Conservation (phyloP, 1,140 invertebrate species). For the Sitodiplosis mosellana region DNA sequence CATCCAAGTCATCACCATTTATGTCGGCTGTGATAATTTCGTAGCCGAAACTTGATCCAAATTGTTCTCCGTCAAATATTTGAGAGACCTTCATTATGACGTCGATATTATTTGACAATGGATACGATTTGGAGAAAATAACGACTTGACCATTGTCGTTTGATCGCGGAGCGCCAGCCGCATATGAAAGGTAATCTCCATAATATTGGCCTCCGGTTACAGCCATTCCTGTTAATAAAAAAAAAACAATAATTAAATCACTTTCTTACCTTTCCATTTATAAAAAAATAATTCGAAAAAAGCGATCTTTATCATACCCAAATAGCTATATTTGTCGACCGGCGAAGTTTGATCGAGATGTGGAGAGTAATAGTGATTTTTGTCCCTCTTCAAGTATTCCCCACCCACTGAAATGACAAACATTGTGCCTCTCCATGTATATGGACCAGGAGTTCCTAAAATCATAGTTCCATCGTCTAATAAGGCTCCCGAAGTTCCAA, state of each 20-base stretch:
- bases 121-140: constrained; percentile 36
- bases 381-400: constrained; percentile 55
- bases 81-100: constrained; percentile 35
- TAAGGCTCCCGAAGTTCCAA: constrained; percentile 67
- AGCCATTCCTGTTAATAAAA: constrained; percentile 52
- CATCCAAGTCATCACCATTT: constrained; percentile 59
- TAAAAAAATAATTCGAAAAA: not conserved
- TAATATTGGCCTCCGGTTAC: constrained; percentile 68
- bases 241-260: constrained; percentile 1
- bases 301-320: constrained; percentile 34
- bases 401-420: constrained; percentile 60
- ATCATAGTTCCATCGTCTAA: constrained; percentile 62
- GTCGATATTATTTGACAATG: constrained; percentile 25
- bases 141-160: constrained; percentile 73
- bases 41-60: constrained; percentile 79
- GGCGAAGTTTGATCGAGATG: constrained; percentile 42
- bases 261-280: not conserved
- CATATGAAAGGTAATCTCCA: constrained; percentile 43
- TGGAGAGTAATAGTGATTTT: constrained; percentile 57
- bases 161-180: constrained; percentile 69
- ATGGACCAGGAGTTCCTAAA: constrained; percentile 70
- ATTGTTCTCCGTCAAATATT: constrained; percentile 62
- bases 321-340: constrained; percentile 73
- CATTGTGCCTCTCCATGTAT: constrained; percentile 75
- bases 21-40: constrained; percentile 66